Evolutionary conservation across 2,797 vertebrate species (phyloP), one percentile per base, ranked within the genome.

Genomic region (Diceros bicornis): DNA sequence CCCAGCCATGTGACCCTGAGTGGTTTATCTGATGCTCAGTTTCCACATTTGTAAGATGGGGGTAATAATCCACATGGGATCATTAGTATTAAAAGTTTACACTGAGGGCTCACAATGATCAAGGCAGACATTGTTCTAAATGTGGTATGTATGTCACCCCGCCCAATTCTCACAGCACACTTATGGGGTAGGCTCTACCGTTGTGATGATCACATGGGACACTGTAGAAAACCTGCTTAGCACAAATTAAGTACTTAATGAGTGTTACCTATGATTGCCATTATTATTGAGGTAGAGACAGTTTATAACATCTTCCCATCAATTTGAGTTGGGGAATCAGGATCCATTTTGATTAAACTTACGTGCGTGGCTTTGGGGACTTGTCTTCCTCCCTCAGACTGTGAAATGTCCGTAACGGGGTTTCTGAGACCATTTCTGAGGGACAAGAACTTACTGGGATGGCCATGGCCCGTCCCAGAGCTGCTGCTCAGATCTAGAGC

Each of bases 111-210:
- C 59, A 66, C 17, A n/a, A 18, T 0, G 7, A 66, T 57, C 50
- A 44, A 47, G 68, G 34, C 5, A 50, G 91, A 64, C 85, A 32
- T 16, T 3, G 10, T 27, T 32, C 32, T 34, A 20, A 2, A 6
- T 4, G 13, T 9, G 4, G 5, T 11, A 23, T 4, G 5, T 2
- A 5, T 2, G 18, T 41, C 6, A 3, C 10, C 59, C 79, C 74
- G 29, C 0, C 12, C 47, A 64, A 25, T 18, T 47, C 78, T 77
- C 50, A 25, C 25, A 6, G 57, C 21, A 27, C 6, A 5, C 55
- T 44, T 7, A 41, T 0, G 17, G 61, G n/a, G 21, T 4, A 25
- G 61, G n/a, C 2, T 20, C 13, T 14, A 8, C n/a, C n/a, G 3
- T 20, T 23, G 16, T 18, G 32, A 32, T 8, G 27, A 41, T 23